Base-by-base conservation (phyloP, 2,797 vertebrate species). In the Argya squamiceps region DNA sequence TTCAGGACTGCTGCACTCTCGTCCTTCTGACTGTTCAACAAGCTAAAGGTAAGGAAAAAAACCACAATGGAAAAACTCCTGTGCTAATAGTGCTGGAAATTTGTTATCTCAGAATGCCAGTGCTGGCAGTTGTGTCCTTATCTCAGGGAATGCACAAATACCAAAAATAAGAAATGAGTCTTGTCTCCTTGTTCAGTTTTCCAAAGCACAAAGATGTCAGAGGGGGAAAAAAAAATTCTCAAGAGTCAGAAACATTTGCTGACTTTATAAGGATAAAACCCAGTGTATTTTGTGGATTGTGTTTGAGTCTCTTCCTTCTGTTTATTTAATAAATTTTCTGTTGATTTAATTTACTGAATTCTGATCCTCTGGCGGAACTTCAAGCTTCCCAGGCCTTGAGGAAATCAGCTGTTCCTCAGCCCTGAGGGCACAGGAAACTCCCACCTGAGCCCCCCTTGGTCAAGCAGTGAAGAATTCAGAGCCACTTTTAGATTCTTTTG, bases 291-390 rank as follows among this genome's bases (percentile, higher is more conserved):
- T 60, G 16, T 68, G 59, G 74, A 84, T 73, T 86, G 79, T 0
- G 0, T 67, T 93, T 81, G 64, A 65, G 65, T 29, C 41, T 93
- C 84, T 88, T 95, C 65, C 47, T 94, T 94, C 55, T 90, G 83
- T 86, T 96, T 92, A 86, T 94, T 93, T 92, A 96, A 95, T 81
- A 90, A 18, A 22, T 84, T 86, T 95, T 78, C 60, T 82, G 73
- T 59, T 94, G 73, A 94, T 92, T 80, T 92, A 69, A 88, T 96
- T 95, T 84, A 81, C 85, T 93, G 77, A 96, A 94, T 86, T 92
- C 71, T 84, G 71, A 56, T 84, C 77, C 78, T 89, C 82, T 4
- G 6, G 39, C 69, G 14, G 83, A 88, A 88, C 55, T 83, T 53
- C 69, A 81, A 53, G 71, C 36, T 95, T 91, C 29, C 70, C 64